Evolutionary conservation across 2,888 invertebrate genomes (phyloP).

Genomic region (Amphipyra berbera): DNA sequence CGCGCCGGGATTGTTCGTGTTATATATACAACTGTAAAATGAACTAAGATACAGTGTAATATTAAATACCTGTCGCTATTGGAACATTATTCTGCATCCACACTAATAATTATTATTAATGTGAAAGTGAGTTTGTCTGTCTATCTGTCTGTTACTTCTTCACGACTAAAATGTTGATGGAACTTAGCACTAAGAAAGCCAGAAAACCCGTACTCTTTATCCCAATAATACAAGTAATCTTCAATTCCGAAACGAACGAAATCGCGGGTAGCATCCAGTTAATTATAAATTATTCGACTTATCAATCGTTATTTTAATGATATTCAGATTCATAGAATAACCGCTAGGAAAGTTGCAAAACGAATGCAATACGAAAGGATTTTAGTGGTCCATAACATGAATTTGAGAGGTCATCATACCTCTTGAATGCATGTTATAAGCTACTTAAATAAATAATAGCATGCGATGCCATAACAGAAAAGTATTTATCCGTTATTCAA

Average conservation of each 20-base stretch:
- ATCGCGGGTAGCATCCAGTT: too few species aligned
- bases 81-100: not conserved
- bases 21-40: conserved; percentile 75
- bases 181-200: too few species aligned
- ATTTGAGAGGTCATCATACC: conserved; percentile 10
- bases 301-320: too few species aligned
- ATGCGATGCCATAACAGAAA: conserved; percentile 5
- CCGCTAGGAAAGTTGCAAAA: not conserved
- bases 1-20: conserved; percentile 76
- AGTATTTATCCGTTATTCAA: not conserved
- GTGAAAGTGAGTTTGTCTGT: too few species aligned
- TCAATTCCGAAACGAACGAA: too few species aligned
- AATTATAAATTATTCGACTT: too few species aligned
- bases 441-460: conserved; percentile 14
- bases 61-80: conserved; percentile 12
- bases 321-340: not conserved
- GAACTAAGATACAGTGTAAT: conserved; percentile 60
- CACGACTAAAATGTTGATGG: too few species aligned
- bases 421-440: conserved; percentile 14
- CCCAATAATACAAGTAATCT: too few species aligned
- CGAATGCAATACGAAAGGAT: not conserved
- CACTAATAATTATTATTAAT: not conserved
- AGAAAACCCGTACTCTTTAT: too few species aligned
- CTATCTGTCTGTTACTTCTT: too few species aligned
- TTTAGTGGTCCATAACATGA: conserved; percentile 16